Evolutionary conservation across 2,888 invertebrate species (phyloP), one percentile per base, ranked within the genome.

Genomic region (Panorpa germanica): DNA sequence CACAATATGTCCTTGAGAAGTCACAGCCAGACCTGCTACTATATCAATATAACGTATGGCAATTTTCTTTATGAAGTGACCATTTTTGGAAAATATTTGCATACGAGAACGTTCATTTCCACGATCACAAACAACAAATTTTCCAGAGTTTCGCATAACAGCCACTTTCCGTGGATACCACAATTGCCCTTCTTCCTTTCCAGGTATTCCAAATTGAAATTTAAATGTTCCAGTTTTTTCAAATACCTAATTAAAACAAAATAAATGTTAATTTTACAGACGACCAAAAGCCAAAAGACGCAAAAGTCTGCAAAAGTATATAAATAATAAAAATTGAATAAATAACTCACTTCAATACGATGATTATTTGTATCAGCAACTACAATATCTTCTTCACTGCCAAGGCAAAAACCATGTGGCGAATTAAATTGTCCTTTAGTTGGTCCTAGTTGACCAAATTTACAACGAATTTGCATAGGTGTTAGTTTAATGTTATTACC

Each of bases 101-200:
- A 95, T 91, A 34, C 93, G 74, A 2, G 90, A 90, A 32, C 93
- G 70, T 50, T 95, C 93, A 46, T 88, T 91, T 27, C 93, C 93
- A 39, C 95, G 77, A 57, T 95, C 95, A 52, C 95, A 95, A 3
- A 95, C 88, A n/a, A 95, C 91, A 52, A 83, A 83, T 50, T 85
- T 85, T 21, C 83, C 83, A 30, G 75, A 78, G 33, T 72, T 73
- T 32, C 80, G 68, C 63, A 86, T 83, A 3, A 86, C 81, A 6
- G 90, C 90, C 28, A 93, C 91, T 56, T 95, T 93, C 27, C 93
- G 70, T 4, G 95, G 93, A 55, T 91, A 93, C 91, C 91, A 95
- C 38, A 95, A 59, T 48, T 93, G 91, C 1, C 93, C 93, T 48
- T 95, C 93, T 43, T 91, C 93, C 47, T 85, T 85, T 39, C 93